Evolutionary conservation across 2,888 invertebrate species (phyloP), one percentile per base, ranked within the genome.

Genomic region (Pseudococcus longispinus): DNA sequence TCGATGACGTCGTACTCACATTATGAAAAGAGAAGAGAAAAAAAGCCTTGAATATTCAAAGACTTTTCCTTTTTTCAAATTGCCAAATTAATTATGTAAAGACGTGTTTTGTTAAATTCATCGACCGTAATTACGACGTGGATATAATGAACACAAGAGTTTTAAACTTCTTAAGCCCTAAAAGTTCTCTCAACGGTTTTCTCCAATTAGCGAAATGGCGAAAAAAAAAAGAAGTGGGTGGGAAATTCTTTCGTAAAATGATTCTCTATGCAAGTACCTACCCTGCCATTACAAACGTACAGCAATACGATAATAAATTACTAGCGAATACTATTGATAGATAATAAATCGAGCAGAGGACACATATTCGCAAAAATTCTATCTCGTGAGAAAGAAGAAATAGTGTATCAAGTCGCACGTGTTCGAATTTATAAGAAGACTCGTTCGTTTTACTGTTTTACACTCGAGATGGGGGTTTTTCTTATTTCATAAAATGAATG

Each of bases 1-100:
- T 60, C 23, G 20, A 23, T 60, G 20, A 60, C 13, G 60, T 60
- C 55, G n/a, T 60, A 20, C 23, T 9, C 23, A 23, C 60, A 9
- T 60, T 23, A 23, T 23, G 13, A 15, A 18, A 2, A 26, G n/a
- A 3, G 15, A 15, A 2, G 18, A 29, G 15, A 26, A 70, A 70
- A 70, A 70, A 29, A 2, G 1, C 15, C 18, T 70, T 70, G 29
- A 70, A 70, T 70, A 70, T 70, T 70, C 70, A 70, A 70, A 70
- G 29, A 29, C 15, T 70, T 70, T 65, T 26, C 13, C 9, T 20
- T 29, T 29, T 29, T 60, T 60, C 60, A 15, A 70, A 70, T 70
- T 70, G 70, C 70, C 70, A 29, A 29, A 70, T 70, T 70, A 70
- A 70, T 70, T 70, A 70, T 70, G 70, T 32, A 70, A 70, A 29